Conservation (phyloP, 2,888 invertebrate species). For the Mechanitis mazaeus region DNA sequence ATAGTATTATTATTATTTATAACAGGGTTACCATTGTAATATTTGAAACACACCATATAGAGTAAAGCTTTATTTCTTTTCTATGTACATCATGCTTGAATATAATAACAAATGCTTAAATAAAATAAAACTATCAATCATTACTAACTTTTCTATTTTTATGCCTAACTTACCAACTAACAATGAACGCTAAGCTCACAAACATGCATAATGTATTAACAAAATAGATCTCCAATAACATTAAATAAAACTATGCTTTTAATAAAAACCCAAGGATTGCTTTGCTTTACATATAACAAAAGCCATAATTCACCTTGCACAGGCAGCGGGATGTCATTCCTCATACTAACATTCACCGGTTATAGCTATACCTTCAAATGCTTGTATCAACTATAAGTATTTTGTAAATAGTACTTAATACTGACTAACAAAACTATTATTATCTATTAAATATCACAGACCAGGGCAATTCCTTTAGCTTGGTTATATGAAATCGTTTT, state of each 20-base stretch:
- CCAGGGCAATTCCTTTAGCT: slow-evolving; percentile 58
- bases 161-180: slow-evolving; percentile 3
- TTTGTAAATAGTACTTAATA: no score
- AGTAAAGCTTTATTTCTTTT: not conserved
- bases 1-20: no score
- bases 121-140: not conserved
- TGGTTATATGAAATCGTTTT: slow-evolving; percentile 49
- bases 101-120: not conserved
- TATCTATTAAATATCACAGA: slow-evolving; percentile 61
- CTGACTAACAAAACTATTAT: slow-evolving; percentile 3
- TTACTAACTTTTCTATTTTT: not conserved
- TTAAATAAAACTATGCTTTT: not conserved
- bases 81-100: not conserved
- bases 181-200: not conserved
- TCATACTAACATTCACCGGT: no score
- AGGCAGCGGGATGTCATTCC: no score
- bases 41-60: not conserved
- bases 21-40: no score
- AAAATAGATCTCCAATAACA: not conserved
- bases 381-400: no score
- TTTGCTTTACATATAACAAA: slow-evolving; percentile 1
- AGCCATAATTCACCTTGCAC: not conserved
- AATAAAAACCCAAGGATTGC: not conserved
- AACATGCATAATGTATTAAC: not conserved
- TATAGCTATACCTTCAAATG: no score